These are phyloP conservation scores for Rhagonycha fulva DNA, from an alignment of 2,888 invertebrate species.

Conservation along the genomic window DNA sequence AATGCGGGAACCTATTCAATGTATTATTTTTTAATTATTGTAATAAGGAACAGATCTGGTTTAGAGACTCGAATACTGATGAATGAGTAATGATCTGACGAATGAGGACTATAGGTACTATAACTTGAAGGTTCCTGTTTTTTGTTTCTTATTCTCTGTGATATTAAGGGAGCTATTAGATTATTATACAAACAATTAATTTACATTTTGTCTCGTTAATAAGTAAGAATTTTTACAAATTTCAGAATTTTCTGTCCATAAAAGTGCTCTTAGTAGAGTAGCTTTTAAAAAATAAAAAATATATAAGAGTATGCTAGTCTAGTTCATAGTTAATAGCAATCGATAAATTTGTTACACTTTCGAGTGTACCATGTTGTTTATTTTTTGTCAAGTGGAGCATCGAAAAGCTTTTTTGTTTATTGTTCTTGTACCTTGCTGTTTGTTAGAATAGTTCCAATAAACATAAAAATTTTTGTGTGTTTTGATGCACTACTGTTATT, in stretches of 20 bases:
- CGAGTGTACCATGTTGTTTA: slow-evolving; percentile 14
- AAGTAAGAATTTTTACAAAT: slow-evolving; percentile 14
- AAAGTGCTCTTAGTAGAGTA: slow-evolving; percentile 55
- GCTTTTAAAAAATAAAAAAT: slow-evolving; percentile 37
- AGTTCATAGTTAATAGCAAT: slow-evolving; percentile 23
- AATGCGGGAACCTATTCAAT: background rate
- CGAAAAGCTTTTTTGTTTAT: slow-evolving; percentile 12
- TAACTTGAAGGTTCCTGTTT: slow-evolving; percentile 2
- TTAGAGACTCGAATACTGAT: background rate
- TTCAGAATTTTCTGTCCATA: slow-evolving; percentile 47
- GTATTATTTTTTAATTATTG: background rate
- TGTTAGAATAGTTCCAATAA: slow-evolving; percentile 11
- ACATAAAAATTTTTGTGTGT: slow-evolving; percentile 6
- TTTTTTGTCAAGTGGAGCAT: slow-evolving; percentile 17
- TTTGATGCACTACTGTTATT: slow-evolving; percentile 14
- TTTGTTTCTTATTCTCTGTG: slow-evolving; percentile 17
- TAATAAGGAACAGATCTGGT: background rate
- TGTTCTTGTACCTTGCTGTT: slow-evolving; percentile 7
- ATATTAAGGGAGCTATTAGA: slow-evolving; percentile 8
- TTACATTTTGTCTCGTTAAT: background rate
- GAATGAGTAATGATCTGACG: background rate
- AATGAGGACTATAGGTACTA: background rate
- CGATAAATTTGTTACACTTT: slow-evolving; percentile 16
- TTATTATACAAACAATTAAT: background rate
- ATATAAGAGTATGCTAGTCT: slow-evolving; percentile 45